Evolutionary conservation across 2,113 vertebrate species (phyloP), one percentile per base, ranked within the genome.

Genomic region (Polypterus senegalus): DNA sequence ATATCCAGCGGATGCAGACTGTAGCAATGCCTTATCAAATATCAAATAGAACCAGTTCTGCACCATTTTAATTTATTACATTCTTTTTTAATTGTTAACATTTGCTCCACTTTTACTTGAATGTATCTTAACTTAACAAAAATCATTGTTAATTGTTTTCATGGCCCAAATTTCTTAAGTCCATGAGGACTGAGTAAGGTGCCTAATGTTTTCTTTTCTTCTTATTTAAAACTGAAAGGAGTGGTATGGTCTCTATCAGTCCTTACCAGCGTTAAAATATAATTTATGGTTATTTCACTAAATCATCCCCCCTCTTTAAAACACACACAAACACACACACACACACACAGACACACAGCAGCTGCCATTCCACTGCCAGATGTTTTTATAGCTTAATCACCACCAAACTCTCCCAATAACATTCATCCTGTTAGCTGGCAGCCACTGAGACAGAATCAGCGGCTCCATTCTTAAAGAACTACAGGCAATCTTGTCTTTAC

Each of bases 301-400:
- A 55, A 55, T 55, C 9, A 9, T 6, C 4, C 9, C 56, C 11
- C 56, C 56, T 44, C 43, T 3, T 11, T 7, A 57, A 9, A 4
- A 4, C 27, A 3, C 27, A 11, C 5, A 11, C 4, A 7, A 11
- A 11, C 56, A 11, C 11, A 4, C n/a, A n/a, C n/a, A n/a, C n/a
- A n/a, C n/a, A n/a, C n/a, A n/a, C n/a, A n/a, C n/a, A n/a, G n/a
- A n/a, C n/a, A n/a, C n/a, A n/a, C n/a, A n/a, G n/a, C n/a, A 43
- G 27, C 27, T 8, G 43, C 56, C 9, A 57, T 9, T 11, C 11
- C 4, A 11, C 6, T 43, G 27, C 56, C 56, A 57, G 11, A 5
- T 43, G 5, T 61, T 60, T 49, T 49, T 47, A 62, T 61, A 62
- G 46, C 59, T 53, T 61, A 66, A 66, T 66, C 60, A 53, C 65